Conservation (phyloP, 2,888 invertebrate species). For the Escarpia spicata region DNA sequence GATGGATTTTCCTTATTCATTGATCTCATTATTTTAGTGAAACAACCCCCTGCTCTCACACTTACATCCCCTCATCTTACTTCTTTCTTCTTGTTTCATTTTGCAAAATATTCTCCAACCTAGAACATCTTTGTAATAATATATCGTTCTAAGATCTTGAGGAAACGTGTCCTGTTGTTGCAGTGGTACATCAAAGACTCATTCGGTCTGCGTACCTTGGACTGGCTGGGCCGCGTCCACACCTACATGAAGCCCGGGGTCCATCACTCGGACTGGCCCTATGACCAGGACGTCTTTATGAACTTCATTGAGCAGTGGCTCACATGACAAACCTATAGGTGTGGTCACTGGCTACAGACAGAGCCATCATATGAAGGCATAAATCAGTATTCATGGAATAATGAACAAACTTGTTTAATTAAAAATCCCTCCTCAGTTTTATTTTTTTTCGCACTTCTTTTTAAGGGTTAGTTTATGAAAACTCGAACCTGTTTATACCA, state of each 20-base stretch:
- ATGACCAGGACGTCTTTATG: not conserved
- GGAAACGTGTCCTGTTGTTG: not conserved
- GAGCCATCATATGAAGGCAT: too few relatives aligned
- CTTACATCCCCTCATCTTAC: too few relatives aligned
- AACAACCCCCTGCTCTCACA: too few relatives aligned
- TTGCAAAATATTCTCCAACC: too few relatives aligned
- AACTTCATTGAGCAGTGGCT: not conserved
- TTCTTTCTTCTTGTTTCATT: too few relatives aligned
- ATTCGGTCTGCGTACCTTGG: not conserved
- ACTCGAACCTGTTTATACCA: not conserved
- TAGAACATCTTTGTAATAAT: too few relatives aligned
- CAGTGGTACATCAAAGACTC: slow-evolving; percentile 10
- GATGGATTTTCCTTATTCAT: too few relatives aligned
- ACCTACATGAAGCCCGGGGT: not conserved
- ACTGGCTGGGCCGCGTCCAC: not conserved
- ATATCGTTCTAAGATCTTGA: too few relatives aligned
- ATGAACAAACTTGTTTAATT: not conserved
- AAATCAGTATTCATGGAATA: not conserved
- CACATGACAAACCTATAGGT: not conserved
- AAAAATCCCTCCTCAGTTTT: too few relatives aligned
- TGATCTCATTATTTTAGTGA: too few relatives aligned
- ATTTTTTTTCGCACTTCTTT: too few relatives aligned
- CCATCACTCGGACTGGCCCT: not conserved
- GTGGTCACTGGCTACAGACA: not conserved
- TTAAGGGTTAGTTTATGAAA: not conserved